These are phyloP conservation scores for Calyptomena viridis DNA, from an alignment of 2,113 vertebrate genomes.

Conservation along the genomic window DNA sequence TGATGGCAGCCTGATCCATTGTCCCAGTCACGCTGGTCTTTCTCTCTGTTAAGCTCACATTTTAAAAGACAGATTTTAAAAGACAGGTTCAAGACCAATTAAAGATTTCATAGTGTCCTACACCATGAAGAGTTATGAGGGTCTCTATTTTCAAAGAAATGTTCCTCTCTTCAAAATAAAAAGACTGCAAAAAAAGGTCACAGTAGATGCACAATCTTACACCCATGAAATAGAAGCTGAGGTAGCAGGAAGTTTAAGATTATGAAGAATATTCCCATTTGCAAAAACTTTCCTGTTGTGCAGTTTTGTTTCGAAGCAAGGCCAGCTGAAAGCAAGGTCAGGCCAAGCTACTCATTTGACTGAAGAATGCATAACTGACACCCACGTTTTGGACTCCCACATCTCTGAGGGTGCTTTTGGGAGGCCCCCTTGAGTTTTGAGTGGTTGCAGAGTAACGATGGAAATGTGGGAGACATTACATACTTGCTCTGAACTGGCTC, in stretches of 20 bases:
- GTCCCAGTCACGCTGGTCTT: background rate
- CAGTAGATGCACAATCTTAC: background rate
- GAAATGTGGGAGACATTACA: background rate
- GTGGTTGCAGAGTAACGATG: background rate
- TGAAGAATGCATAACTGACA: background rate
- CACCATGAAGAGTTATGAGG: background rate
- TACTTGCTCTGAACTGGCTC: background rate
- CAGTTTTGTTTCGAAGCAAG: background rate
- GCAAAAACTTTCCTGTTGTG: background rate
- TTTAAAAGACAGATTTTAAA: constrained; percentile 3
- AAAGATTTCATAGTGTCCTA: background rate
- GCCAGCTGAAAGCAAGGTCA: background rate
- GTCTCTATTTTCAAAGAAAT: background rate
- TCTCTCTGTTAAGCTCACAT: background rate
- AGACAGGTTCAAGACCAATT: background rate
- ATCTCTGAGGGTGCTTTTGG: background rate
- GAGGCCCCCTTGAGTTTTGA: background rate
- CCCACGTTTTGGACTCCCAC: background rate
- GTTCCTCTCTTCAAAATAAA: background rate
- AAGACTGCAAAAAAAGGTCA: background rate
- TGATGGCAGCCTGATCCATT: background rate
- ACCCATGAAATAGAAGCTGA: background rate
- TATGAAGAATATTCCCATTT: background rate
- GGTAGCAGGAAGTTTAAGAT: background rate
- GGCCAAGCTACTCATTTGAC: background rate